phyloP scores from a whole-genome alignment of 2,113 vertebrate species.

The Podarcis cretensis region DNA sequence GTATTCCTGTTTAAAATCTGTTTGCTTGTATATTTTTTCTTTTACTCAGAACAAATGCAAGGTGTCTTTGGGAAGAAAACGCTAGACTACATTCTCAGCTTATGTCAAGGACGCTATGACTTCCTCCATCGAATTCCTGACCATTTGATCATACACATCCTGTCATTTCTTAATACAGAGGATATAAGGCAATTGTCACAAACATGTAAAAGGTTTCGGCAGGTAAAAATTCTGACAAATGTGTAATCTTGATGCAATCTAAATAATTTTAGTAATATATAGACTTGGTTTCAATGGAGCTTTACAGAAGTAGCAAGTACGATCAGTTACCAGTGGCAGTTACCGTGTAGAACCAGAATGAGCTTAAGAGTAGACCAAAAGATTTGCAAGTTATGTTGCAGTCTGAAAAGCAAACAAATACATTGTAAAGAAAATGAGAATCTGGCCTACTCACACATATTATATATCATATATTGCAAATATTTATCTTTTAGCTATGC shows the following conservation, averaged over 20 bases:
- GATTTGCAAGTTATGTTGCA: not conserved
- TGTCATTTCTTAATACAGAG: conserved; percentile 52
- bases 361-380: not conserved
- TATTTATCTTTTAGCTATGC: conserved; percentile 50
- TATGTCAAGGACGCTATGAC: conserved; percentile 41
- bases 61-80: conserved; percentile 49
- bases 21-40: conserved; percentile 15
- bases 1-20: not conserved
- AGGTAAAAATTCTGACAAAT: conserved; percentile 38
- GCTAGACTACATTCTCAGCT: conserved; percentile 44
- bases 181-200: conserved; percentile 57
- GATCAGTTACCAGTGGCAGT: not conserved
- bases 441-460: not conserved
- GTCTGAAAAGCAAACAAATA: not conserved
- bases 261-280: not conserved
- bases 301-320: not conserved
- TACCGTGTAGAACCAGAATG: not conserved
- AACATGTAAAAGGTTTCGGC: conserved; percentile 50
- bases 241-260: not conserved
- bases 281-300: not conserved
- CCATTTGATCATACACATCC: conserved; percentile 24
- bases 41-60: conserved; percentile 38
- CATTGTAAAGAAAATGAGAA: conserved; percentile 4
- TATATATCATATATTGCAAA: conserved; percentile 22
- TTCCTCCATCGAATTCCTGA: conserved; percentile 54